These are phyloP conservation scores for Epistrophe grossulariae DNA, from an alignment of 2,888 invertebrate species.

Conservation along the genomic window DNA sequence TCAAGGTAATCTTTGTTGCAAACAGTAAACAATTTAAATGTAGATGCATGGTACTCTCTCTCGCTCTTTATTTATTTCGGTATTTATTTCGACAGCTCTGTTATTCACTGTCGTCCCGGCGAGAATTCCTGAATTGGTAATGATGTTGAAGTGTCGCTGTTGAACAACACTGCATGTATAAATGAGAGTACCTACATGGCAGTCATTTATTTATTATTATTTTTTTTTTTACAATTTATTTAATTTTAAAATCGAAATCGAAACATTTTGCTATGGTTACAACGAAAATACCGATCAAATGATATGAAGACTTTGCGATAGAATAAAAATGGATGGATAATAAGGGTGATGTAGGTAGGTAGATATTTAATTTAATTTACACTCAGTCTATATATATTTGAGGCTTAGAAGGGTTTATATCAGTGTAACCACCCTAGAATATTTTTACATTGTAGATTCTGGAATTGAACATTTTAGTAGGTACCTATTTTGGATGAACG, in stretches of 20 bases:
- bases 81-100: neutral
- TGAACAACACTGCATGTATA: conserved; percentile 21
- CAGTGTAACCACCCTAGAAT: neutral
- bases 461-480: no score
- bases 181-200: conserved; percentile 45
- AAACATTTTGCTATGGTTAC: neutral
- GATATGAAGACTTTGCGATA: neutral
- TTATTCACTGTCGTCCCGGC: neutral
- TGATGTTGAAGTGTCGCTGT: conserved; percentile 57
- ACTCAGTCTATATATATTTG: neutral
- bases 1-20: no score
- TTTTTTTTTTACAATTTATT: conserved; percentile 63
- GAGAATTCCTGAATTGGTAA: conserved; percentile 64
- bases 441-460: neutral
- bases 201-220: conserved; percentile 46
- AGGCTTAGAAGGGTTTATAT: neutral
- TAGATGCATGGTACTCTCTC: no score
- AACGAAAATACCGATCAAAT: neutral
- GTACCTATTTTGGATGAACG: no score
- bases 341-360: neutral
- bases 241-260: conserved; percentile 57
- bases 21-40: no score
- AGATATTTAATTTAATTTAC: neutral
- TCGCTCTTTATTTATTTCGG: no score
- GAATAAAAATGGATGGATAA: neutral